These are phyloP conservation scores for Penaeus vannamei DNA, from an alignment of 1,140 invertebrate species.

Conservation along the genomic window DNA sequence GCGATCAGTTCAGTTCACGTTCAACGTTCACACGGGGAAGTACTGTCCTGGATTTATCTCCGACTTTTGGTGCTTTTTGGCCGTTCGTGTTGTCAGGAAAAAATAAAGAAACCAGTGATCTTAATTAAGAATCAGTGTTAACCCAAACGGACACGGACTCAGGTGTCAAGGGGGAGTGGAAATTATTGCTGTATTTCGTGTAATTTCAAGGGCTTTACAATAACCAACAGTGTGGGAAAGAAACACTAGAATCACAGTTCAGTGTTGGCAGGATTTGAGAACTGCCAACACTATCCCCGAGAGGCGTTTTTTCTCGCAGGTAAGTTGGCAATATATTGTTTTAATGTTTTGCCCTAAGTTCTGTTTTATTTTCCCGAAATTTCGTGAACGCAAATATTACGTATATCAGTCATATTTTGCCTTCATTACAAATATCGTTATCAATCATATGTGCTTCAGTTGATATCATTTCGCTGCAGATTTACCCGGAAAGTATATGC, in stretches of 20 bases:
- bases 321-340: constrained; percentile 21
- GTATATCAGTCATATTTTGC: too few relatives aligned
- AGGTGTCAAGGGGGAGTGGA: constrained; percentile 48
- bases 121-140: constrained; percentile 52
- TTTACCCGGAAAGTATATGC: too few relatives aligned
- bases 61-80: constrained; percentile 50
- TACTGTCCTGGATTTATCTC: constrained; percentile 60
- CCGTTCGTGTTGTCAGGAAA: constrained; percentile 40
- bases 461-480: too few relatives aligned
- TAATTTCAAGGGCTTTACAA: constrained; percentile 34
- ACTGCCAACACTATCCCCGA: constrained; percentile 51
- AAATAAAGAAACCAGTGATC: constrained; percentile 51
- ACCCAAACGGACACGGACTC: constrained; percentile 45
- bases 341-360: neutral
- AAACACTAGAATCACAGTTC: constrained; percentile 41
- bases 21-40: constrained; percentile 48
- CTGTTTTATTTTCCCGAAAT: too few relatives aligned
- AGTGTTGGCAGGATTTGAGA: constrained; percentile 35
- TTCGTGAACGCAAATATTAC: too few relatives aligned
- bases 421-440: too few relatives aligned
- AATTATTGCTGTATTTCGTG: constrained; percentile 20
- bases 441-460: too few relatives aligned
- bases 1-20: constrained; percentile 59
- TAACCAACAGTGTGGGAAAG: constrained; percentile 1
- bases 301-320: constrained; percentile 49